Evolutionary conservation across 2,113 vertebrate species (phyloP).

Genomic region (Polypterus bichir): DNA sequence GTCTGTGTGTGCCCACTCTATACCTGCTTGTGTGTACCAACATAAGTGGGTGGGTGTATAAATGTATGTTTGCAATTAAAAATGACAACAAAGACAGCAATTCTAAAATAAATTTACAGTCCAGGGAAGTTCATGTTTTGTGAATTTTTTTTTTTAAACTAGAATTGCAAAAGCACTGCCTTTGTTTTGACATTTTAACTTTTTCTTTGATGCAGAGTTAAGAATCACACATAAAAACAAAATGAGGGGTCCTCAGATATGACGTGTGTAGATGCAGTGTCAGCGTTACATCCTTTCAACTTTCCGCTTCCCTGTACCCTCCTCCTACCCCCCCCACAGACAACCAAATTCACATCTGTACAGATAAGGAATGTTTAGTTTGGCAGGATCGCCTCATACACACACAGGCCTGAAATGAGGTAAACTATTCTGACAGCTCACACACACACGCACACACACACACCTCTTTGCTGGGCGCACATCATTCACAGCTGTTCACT

Average conservation of each 20-base stretch:
- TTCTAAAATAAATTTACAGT: no score
- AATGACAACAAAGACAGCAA: no score
- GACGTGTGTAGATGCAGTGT: neutral
- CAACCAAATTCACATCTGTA: slow-evolving; percentile 13
- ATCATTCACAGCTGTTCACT: neutral
- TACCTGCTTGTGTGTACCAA: neutral
- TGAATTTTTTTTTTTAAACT: no score
- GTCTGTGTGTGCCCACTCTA: neutral
- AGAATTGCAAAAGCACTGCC: no score
- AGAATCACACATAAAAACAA: no score
- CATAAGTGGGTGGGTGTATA: neutral
- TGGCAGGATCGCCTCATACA: slow-evolving; percentile 22
- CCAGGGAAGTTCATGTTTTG: no score
- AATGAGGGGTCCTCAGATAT: no score
- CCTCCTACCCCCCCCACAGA: neutral
- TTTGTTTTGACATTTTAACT: no score
- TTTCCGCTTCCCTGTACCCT: neutral
- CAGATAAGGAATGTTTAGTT: slow-evolving; percentile 42
- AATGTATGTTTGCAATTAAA: neutral
- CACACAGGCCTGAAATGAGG: no score
- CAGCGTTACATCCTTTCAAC: neutral
- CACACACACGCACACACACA: neutral
- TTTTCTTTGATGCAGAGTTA: no score
- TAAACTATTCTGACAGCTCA: neutral
- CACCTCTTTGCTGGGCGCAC: neutral